Evolutionary conservation across 2,113 vertebrate genomes (phyloP).

Genomic region (Kryptolebias marmoratus): DNA sequence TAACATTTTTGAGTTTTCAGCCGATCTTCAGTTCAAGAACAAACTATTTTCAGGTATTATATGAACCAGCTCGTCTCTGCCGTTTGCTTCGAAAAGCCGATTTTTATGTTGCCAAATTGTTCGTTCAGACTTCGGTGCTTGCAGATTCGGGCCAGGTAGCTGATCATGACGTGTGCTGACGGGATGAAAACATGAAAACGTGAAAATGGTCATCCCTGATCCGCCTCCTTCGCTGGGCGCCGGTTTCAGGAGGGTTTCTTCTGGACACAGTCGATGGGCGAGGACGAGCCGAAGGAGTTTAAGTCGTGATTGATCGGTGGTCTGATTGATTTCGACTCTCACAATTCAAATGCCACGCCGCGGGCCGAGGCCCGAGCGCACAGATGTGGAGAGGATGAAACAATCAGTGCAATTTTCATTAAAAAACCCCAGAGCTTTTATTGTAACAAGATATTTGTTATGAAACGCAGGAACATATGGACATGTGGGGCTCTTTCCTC

Average conservation of each 20-base stretch:
- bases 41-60: too few species aligned
- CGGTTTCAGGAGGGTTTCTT: neutral
- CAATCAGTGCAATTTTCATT: neutral
- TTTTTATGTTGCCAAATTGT: conserved; percentile 31
- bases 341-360: conserved; percentile 63
- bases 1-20: neutral
- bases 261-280: conserved; percentile 17
- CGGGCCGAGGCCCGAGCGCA: conserved; percentile 28
- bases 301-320: conserved; percentile 55
- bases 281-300: conserved; percentile 14
- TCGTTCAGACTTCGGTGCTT: conserved; percentile 24
- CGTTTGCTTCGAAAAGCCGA: conserved; percentile 13
- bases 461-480: conserved; percentile 37
- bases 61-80: neutral
- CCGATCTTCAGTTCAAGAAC: too few species aligned
- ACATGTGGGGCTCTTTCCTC: conserved; percentile 37
- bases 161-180: conserved; percentile 21
- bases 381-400: conserved; percentile 1
- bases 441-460: conserved; percentile 24
- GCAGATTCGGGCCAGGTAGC: conserved; percentile 23
- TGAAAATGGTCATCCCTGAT: conserved; percentile 20
- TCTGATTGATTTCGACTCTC: conserved; percentile 51
- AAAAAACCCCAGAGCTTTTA: conserved; percentile 19
- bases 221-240: neutral
- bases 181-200: conserved; percentile 28